A percentile compares a stretch with the other conserved stretches of the same genome.
Conservation (phyloP, 2,113 vertebrate genomes). For the Athene noctua region DNA sequence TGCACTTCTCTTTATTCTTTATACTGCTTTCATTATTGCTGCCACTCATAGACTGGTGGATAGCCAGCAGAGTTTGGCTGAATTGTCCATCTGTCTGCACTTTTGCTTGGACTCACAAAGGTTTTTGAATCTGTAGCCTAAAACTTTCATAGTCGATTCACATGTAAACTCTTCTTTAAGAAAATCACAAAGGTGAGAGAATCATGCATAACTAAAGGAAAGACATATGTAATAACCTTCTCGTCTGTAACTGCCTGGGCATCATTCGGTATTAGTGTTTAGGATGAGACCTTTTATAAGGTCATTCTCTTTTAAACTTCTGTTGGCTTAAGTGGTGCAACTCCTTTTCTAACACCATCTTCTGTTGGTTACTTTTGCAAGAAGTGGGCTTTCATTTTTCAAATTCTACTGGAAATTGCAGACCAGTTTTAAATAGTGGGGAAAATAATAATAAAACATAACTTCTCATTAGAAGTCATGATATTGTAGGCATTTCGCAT, state of each 20-base stretch:
- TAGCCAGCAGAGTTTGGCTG: background rate
- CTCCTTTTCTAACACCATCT: background rate
- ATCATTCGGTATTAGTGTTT: background rate
- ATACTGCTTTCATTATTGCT: background rate
- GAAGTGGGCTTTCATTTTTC: background rate
- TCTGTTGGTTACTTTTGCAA: background rate
- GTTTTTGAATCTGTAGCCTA: background rate
- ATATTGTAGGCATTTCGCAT: background rate
- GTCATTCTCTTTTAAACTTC: background rate
- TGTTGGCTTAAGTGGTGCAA: background rate
- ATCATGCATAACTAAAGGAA: background rate
- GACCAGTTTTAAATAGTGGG: background rate
- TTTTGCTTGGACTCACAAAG: conserved; percentile 2
- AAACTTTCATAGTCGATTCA: background rate
- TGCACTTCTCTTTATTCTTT: background rate
- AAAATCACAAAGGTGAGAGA: background rate
- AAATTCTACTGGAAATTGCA: background rate
- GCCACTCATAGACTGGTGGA: background rate
- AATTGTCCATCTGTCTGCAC: background rate
- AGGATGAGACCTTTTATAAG: background rate
- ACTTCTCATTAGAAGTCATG: background rate
- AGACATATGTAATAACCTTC: background rate
- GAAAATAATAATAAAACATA: background rate
- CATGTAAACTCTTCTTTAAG: background rate
- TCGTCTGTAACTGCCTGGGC: background rate